Evolutionary conservation across 2,888 invertebrate species (phyloP), one percentile per base, ranked within the genome.

Genomic region (Drymonia ruficornis): DNA sequence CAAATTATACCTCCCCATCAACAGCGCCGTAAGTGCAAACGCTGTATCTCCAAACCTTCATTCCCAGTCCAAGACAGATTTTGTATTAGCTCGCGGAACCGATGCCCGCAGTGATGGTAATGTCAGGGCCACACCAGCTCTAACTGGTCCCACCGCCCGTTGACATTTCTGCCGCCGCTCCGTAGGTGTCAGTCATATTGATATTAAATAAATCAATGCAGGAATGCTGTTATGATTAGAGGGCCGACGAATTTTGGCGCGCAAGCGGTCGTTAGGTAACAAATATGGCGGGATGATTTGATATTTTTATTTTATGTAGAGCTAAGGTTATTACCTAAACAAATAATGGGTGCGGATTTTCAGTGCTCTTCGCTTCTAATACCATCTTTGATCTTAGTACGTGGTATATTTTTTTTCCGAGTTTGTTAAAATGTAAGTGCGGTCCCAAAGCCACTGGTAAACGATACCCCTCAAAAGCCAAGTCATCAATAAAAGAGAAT

Each of bases 71-170:
- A 59, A 62, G 54, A 46, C 40, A 16, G 7, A 56, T 55, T 53
- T 56, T 61, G 69, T 59, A 66, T 77, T 81, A 77, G 79, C 68
- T 81, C 59, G 70, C 82, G 83, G 80, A 83, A 80, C 76, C 64
- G 60, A 72, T 56, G 59, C 42, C 34, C 11, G 52, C 55, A 59
- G 65, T 62, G 72, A 67, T 59, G 74, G 70, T 80, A 85, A 85
- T 85, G 85, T 85, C 85, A 85, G 42, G 85, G 85, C 62, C 84
- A 55, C 66, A 53, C 75, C 75, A 59, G 70, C 72, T 75, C 77
- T 76, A 83, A 82, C 81, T 76, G 76, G 82, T 76, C 76, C 72
- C 69, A 65, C 62, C 18, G 18, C 47, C 16, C 16, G 31, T 67
- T 85, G 85, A 81, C 84, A 85, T 85, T 85, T 81, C 74, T 66